Evolutionary conservation across 2,797 vertebrate genomes (phyloP), one percentile per base, ranked within the genome.

Genomic region (Ataeniobius toweri): DNA sequence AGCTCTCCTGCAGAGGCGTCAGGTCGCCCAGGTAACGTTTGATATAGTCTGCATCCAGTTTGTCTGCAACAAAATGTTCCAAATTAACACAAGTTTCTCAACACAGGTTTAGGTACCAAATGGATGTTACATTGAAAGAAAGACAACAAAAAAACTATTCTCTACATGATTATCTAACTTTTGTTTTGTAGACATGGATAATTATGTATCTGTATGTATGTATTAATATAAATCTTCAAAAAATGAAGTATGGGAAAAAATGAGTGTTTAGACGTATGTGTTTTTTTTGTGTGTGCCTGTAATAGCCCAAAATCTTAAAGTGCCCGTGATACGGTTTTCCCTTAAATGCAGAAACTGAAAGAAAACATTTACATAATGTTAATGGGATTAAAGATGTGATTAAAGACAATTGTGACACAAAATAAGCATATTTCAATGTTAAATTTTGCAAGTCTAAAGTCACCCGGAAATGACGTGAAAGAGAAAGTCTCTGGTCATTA

Each of bases 1-100:
- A 99, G 94, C 98, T 99, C 91, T 99, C 98, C 92, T 99, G 98
- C 82, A 99, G 94, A 0, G 98, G 98, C 0, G 97, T 99, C 91
- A 99, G 92, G 92, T 99, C 98, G 0, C 98, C 98, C 83, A 99
- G 93, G 89, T 99, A 99, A 26, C 98, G 95, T 89, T 97, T 97
- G 91, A 99, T 99, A 91, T 99, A 99, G 89, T 99, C 98, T 2
- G 98, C 97, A 0, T 99, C 98, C 16, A 99, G 83, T 80, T 99
- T 99, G 87, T 99, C 98, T 99, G 81, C 18, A 83, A 76, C 61
- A 82, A 55, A 86, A 80, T 18, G 22, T 39, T 44, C 22, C 24
- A 48, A 48, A 48, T 46, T 24, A 41, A 26, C 13, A 69, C 41
- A 26, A 28, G 26, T 48, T 69, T 46, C 5, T 46, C 24, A n/a